A percentile compares a stretch with the other conserved stretches of the same genome.
Conservation (phyloP, 2,113 vertebrate genomes). For the Poeciliopsis occidentalis region DNA sequence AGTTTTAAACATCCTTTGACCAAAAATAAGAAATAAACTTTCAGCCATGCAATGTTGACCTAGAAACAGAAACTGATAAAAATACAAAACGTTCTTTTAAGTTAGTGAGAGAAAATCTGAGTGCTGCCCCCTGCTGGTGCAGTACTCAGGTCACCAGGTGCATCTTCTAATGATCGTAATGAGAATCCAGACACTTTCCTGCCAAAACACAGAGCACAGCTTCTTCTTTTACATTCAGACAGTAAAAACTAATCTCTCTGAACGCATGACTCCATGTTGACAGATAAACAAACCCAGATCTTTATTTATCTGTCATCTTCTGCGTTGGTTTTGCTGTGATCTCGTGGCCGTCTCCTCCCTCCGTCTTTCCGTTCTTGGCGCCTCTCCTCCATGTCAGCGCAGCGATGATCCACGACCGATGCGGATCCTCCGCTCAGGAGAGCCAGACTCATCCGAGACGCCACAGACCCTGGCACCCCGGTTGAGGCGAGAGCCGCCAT, state of each 20-base stretch:
- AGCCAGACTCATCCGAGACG: conserved; percentile 41
- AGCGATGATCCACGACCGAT: conserved; percentile 38
- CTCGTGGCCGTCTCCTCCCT: background rate
- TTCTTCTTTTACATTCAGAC: conserved; percentile 3
- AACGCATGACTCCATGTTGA: too few species aligned
- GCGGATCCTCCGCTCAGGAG: conserved; percentile 35
- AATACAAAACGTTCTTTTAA: too few species aligned
- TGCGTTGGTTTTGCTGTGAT: background rate
- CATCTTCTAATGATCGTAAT: too few species aligned
- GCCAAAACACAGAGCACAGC: background rate
- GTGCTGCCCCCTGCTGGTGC: conserved; percentile 54
- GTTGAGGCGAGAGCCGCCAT: conserved; percentile 38
- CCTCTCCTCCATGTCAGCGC: conserved; percentile 11
- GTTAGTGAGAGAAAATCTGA: background rate
- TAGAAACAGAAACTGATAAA: too few species aligned
- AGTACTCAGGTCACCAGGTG: conserved; percentile 17
- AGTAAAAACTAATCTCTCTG: background rate
- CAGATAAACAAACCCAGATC: background rate
- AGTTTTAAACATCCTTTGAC: too few species aligned
- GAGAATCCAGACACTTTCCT: background rate
- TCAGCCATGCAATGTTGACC: too few species aligned
- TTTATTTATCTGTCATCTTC: too few species aligned
- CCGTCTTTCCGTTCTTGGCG: background rate
- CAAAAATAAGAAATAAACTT: too few species aligned
- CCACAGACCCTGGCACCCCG: conserved; percentile 37